A percentile compares a stretch with the other conserved stretches of the same genome.
Evolutionary conservation across 2,797 vertebrate genomes (phyloP).

Genomic region (Pipistrellus pipistrellus): DNA sequence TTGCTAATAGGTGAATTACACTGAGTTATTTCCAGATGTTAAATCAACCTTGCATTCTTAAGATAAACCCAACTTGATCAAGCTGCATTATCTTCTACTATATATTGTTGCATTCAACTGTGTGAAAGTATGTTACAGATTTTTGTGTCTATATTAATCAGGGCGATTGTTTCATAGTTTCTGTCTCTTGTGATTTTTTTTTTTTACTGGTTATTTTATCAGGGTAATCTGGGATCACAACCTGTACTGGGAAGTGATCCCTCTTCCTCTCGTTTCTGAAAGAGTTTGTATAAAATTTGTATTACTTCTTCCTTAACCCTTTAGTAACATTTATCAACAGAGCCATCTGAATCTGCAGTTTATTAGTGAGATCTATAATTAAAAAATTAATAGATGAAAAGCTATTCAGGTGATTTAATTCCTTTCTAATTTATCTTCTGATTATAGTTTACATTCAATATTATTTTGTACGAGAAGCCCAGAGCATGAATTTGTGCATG

Average conservation of each 20-base stretch:
- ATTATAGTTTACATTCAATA: neutral
- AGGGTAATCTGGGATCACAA: conserved; percentile 3
- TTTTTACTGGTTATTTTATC: neutral
- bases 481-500: too few species aligned
- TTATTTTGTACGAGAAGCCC: neutral
- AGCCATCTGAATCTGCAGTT: neutral
- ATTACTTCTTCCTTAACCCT: neutral
- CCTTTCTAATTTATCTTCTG: neutral
- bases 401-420: neutral
- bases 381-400: neutral
- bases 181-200: neutral
- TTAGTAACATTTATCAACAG: neutral
- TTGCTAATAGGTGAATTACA: neutral
- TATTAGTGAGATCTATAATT: neutral
- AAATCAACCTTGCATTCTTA: conserved; percentile 14
- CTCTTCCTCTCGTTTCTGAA: neutral
- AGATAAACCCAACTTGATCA: neutral
- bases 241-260: neutral
- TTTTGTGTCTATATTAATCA: neutral
- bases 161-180: neutral
- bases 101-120: neutral
- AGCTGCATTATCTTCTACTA: neutral
- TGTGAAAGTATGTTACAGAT: neutral
- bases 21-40: conserved; percentile 19
- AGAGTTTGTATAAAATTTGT: neutral